Base-by-base conservation (phyloP, 2,888 invertebrate genomes). In the Cacoxenus indagator region DNA sequence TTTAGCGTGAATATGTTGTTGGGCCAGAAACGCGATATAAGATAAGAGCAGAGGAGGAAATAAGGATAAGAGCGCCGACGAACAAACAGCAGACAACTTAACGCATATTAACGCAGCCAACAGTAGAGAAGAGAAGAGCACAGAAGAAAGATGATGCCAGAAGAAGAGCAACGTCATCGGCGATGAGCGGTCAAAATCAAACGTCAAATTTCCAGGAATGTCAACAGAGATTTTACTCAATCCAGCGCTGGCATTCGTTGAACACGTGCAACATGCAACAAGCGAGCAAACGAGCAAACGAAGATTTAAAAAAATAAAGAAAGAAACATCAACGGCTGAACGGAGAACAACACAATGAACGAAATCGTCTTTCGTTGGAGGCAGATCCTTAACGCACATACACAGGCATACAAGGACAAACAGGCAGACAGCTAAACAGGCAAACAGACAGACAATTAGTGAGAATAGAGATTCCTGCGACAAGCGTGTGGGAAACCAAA, bases 191-290 rank as follows among this genome's bases (percentile, higher is more conserved):
- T 69, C 65, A 48, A 76, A 71, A 77, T 83, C 82, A 84, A 84
- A 82, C 81, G 75, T 78, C 76, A 70, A 55, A 73, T 73, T 84
- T 84, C 84, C 82, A 76, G 78, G 84, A 85, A 84, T 85, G 85
- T 84, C 85, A 84, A 85, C 85, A 82, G 82, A 83, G 80, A 79
- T 83, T 83, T 76, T 77, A 72, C 82, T 84, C 81, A 78, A 70
- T 55, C 55, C 55, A 66, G 69, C 69, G 70, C 74, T 66, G 74
- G 71, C 73, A 73, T 70, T 73, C 84, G 82, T 77, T 83, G 86
- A 82, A 85, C 85, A 85, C 85, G 85, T 85, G 86, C 86, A 85
- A 78, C 76, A 31, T 59, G 59, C 29, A 59, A 26, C 22, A 6
- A 24, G 1, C 6, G 6, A 45, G 19, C 57, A 29, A 14, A 17